These are phyloP conservation scores for Myzus persicae DNA, from an alignment of 1,140 invertebrate genomes.

Conservation along the genomic window DNA sequence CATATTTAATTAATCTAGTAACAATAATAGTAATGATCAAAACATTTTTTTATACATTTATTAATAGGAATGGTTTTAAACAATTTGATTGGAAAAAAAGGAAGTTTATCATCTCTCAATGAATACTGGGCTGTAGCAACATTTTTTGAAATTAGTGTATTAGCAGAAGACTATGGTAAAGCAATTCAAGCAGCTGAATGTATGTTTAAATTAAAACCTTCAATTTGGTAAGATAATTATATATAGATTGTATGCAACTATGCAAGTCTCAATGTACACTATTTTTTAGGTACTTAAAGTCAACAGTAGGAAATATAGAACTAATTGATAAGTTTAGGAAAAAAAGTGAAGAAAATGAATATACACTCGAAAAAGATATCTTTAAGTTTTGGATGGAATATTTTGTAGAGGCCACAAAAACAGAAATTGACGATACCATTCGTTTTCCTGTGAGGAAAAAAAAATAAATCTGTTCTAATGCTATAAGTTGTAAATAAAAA, in stretches of 20 bases:
- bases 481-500: neutral
- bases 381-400: slow-evolving; percentile 99
- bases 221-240: slow-evolving; percentile 82
- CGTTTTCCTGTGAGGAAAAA: slow-evolving; percentile 84
- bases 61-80: slow-evolving; percentile 88
- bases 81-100: slow-evolving; percentile 97
- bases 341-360: slow-evolving; percentile 74
- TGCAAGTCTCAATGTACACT: neutral
- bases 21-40: neutral
- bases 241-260: neutral
- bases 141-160: slow-evolving; percentile 98
- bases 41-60: neutral
- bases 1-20: too few species aligned
- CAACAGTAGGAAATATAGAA: slow-evolving; percentile 96
- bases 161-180: slow-evolving; percentile 96
- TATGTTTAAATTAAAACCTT: slow-evolving; percentile 99
- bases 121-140: slow-evolving; percentile 99
- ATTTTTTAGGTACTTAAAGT: slow-evolving; percentile 85
- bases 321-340: slow-evolving; percentile 93
- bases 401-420: slow-evolving; percentile 91
- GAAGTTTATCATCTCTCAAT: slow-evolving; percentile 87
- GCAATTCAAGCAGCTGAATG: slow-evolving; percentile 97
- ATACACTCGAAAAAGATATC: slow-evolving; percentile 82
- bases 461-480: neutral
- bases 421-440: slow-evolving; percentile 79